phyloP scores from a whole-genome alignment of 2,797 vertebrate genomes.

The Tolypeutes matacus region DNA sequence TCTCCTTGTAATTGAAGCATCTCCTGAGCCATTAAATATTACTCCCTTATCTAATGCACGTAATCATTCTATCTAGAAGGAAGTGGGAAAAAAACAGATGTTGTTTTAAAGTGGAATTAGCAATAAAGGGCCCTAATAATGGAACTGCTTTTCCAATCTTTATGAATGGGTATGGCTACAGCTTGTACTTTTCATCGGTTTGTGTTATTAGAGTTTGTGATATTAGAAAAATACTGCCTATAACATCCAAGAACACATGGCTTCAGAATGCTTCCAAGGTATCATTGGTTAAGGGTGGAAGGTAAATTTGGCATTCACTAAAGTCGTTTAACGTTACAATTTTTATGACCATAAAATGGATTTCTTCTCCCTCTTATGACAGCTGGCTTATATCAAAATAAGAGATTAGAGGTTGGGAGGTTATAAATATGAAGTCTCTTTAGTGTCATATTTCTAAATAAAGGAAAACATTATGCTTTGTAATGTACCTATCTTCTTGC shows the following conservation, averaged over 20 bases:
- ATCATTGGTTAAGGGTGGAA: conserved; percentile 3
- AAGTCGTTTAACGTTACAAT: background rate
- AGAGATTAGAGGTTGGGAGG: conserved; percentile 15
- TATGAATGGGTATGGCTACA: background rate
- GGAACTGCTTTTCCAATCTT: conserved; percentile 21
- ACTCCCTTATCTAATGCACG: background rate
- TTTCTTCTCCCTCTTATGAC: conserved; percentile 32
- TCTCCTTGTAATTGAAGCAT: background rate
- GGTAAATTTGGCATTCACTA: conserved; percentile 18
- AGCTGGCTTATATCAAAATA: conserved; percentile 44
- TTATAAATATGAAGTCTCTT: conserved; percentile 62
- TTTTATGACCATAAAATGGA: background rate
- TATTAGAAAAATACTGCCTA: background rate
- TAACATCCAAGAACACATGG: background rate
- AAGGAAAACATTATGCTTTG: conserved; percentile 58
- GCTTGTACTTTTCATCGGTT: background rate
- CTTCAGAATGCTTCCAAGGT: conserved; percentile 29
- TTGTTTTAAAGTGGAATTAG: conserved; percentile 16
- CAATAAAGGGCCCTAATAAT: background rate
- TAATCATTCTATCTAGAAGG: conserved; percentile 11
- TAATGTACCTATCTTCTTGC: conserved; percentile 59
- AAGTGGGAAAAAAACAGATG: background rate
- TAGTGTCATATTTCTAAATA: conserved; percentile 49
- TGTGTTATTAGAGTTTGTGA: background rate
- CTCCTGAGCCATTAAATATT: background rate